phyloP scores from a whole-genome alignment of 2,113 vertebrate genomes.

The Thomomys bottae region DNA sequence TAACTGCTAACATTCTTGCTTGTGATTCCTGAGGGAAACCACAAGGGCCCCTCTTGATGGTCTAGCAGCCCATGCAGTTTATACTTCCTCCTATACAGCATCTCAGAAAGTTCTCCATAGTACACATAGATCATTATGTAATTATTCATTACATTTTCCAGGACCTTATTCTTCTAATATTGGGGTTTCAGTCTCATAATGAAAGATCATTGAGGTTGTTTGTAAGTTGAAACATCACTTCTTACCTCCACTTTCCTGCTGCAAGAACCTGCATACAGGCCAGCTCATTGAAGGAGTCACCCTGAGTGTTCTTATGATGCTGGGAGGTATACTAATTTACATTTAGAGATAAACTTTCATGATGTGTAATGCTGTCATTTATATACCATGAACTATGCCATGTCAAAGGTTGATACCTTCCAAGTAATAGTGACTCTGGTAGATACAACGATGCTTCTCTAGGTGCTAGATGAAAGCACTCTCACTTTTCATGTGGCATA shows the following conservation, averaged over 20 bases:
- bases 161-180: neutral
- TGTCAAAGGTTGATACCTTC: neutral
- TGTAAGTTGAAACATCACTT: neutral
- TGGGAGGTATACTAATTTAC: neutral
- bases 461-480: neutral
- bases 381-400: neutral
- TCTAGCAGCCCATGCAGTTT: too few species aligned
- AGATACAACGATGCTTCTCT: neutral
- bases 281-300: neutral
- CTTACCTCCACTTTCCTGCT: neutral
- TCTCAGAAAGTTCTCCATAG: neutral
- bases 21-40: neutral
- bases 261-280: neutral
- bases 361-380: neutral
- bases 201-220: neutral
- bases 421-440: neutral
- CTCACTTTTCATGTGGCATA: neutral
- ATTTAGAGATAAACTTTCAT: neutral
- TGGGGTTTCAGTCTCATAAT: neutral
- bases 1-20: neutral
- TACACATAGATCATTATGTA: neutral
- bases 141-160: neutral
- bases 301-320: neutral
- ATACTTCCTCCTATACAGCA: neutral
- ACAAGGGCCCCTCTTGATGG: neutral